Base-by-base conservation (phyloP, 2,797 vertebrate species). In the Dromococcyx pavoninus region DNA sequence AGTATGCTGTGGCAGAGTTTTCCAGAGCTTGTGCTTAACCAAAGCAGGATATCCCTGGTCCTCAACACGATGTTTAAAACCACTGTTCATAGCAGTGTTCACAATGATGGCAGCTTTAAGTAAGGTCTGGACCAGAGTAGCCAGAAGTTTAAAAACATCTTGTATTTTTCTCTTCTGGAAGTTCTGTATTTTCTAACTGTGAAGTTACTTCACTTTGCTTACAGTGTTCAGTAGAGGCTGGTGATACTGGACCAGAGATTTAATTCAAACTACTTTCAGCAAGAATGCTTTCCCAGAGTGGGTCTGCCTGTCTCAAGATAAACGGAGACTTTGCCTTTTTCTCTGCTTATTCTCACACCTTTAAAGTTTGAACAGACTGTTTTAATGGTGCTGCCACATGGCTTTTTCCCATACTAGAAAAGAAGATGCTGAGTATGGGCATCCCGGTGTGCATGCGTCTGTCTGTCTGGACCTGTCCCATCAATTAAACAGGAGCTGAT, bases 391-490 rank as follows among this genome's bases (percentile, higher is more conserved):
- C 39, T 90, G 77, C 89, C 6, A 1, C 88, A 50, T 93, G 94
- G 80, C 53, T 88, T 53, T 69, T 93, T 85, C 86, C 71, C n/a
- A 0, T 79, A 28, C 87, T 90, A 48, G 91, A 84, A 74, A 62
- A 50, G 57, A 69, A 85, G n/a, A 33, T 80, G 71, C 46, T 85
- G 91, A 88, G 46, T 67, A 9, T 48, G 86, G 93, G 33, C 77
- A 82, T 93, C 95, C 88, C 80, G 84, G 83, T 65, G 88, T 85
- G 89, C 54, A 3, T 72, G 57, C 65, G 32, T 95, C 89, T 97
- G 95, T 87, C 89, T 91, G 83, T 57, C 67, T n/a, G 96, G 93
- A 56, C 64, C 77, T 41, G 71, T 95, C 88, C 95, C 82, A 73
- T 89, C 94, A 75, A 72, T 88, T 93, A 96, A 75, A 64, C 56